A percentile compares a stretch with the other conserved stretches of the same genome.
Evolutionary conservation across 2,797 vertebrate genomes (phyloP).

Genomic region (Acipenser transmontanus): DNA sequence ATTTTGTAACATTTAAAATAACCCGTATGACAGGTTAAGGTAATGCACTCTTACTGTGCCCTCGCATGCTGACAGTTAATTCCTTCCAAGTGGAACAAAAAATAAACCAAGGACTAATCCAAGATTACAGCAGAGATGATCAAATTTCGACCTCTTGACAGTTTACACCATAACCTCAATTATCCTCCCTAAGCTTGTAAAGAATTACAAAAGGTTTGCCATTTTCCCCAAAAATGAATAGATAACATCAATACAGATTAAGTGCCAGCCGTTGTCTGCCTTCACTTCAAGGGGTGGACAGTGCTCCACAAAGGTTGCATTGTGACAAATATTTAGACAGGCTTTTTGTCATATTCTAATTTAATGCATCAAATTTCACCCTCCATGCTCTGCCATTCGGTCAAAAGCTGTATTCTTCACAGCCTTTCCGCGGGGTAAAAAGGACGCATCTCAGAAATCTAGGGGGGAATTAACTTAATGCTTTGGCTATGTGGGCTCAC

Average conservation of each 20-base stretch:
- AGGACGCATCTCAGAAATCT: slow-evolving; percentile 48
- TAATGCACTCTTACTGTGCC: background rate
- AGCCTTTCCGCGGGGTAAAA: slow-evolving; percentile 33
- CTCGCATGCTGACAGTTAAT: slow-evolving; percentile 22
- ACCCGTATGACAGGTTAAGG: too few relatives aligned
- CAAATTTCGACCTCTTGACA: slow-evolving; percentile 31
- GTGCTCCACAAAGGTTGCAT: slow-evolving; percentile 27
- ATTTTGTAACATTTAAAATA: too few relatives aligned
- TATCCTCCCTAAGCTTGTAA: slow-evolving; percentile 38
- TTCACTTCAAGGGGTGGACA: slow-evolving; percentile 33
- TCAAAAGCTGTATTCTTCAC: slow-evolving; percentile 58
- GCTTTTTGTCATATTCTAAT: slow-evolving; percentile 62
- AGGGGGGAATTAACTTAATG: slow-evolving; percentile 55
- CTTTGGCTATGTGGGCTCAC: slow-evolving; percentile 44
- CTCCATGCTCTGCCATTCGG: slow-evolving; percentile 47
- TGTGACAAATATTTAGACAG: slow-evolving; percentile 55
- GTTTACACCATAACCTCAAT: slow-evolving; percentile 33
- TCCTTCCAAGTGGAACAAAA: slow-evolving; percentile 18
- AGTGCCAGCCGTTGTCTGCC: slow-evolving; percentile 10
- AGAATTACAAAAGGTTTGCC: slow-evolving; percentile 32
- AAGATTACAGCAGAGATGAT: slow-evolving; percentile 39
- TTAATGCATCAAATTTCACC: slow-evolving; percentile 54
- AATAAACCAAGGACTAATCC: slow-evolving; percentile 38
- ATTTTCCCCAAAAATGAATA: slow-evolving; percentile 18
- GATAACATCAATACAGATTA: slow-evolving; percentile 14